Conservation (phyloP, 2,888 invertebrate species). For the Polyommatus icarus region DNA sequence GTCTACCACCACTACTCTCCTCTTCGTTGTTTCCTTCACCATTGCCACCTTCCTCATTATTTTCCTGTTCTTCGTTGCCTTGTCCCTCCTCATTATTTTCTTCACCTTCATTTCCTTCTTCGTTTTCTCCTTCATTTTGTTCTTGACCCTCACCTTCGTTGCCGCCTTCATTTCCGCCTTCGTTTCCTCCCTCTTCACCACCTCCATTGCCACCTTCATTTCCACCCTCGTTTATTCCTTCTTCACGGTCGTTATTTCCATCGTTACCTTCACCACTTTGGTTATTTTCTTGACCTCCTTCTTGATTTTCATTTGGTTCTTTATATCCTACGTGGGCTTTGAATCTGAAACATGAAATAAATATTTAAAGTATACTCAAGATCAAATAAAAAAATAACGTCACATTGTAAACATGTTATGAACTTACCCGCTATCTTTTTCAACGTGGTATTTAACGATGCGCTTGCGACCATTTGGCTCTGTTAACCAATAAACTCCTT, state of each 20-base stretch:
- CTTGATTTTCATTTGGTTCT: constrained; percentile 39
- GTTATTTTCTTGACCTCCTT: constrained; percentile 37
- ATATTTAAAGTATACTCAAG: neutral
- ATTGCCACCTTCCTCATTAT: constrained; percentile 19
- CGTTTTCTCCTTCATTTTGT: constrained; percentile 25
- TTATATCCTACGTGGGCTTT: constrained; percentile 44
- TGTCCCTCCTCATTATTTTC: neutral
- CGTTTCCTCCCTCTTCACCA: constrained; percentile 29
- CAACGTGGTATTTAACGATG: constrained; percentile 72
- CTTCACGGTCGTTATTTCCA: constrained; percentile 34
- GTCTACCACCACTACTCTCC: neutral
- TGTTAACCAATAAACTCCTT: constrained; percentile 75
- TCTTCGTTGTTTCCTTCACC: constrained; percentile 15
- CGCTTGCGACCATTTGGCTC: constrained; percentile 78
- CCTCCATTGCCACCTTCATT: constrained; percentile 24
- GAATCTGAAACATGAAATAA: constrained; percentile 42
- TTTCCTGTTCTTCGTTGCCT: constrained; percentile 10
- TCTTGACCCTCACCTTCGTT: constrained; percentile 7
- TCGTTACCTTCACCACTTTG: constrained; percentile 34
- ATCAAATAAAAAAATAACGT: neutral
- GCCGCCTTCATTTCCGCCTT: constrained; percentile 13
- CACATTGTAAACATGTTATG: neutral
- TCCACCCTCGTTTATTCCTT: constrained; percentile 12
- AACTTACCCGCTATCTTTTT: constrained; percentile 74
- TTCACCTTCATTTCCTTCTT: constrained; percentile 12